Percentiles rank a stretch among this genome's conserved stretches.
phyloP scores from a whole-genome alignment of 2,113 vertebrate genomes.

The Hemibagrus wyckioides region DNA sequence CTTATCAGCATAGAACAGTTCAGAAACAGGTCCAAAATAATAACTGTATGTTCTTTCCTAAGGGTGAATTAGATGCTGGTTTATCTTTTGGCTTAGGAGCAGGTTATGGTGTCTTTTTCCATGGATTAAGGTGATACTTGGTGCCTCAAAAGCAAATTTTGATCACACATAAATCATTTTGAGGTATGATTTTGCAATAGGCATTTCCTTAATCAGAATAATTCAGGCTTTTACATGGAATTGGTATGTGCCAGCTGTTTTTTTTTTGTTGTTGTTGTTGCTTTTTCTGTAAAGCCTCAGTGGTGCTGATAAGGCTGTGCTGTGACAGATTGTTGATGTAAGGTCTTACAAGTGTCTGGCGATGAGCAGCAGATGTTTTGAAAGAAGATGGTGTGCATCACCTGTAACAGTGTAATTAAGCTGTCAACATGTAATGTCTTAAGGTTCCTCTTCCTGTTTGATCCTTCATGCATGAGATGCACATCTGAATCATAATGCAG shows the following conservation, averaged over 20 bases:
- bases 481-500: conserved; percentile 38
- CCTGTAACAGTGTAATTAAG: conserved; percentile 55
- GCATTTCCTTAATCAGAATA: not conserved
- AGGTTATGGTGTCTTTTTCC: not conserved
- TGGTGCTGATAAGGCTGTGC: conserved; percentile 6
- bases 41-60: not conserved
- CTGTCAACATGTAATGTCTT: conserved; percentile 53
- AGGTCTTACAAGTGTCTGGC: conserved; percentile 34
- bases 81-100: not conserved
- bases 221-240: not conserved
- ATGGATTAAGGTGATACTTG: not conserved
- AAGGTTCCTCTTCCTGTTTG: conserved; percentile 44
- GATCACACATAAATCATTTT: not conserved
- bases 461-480: conserved; percentile 45
- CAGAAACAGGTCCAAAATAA: not conserved
- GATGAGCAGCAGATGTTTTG: conserved; percentile 48
- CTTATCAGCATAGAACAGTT: conserved; percentile 6
- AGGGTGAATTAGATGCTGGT: not conserved
- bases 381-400: conserved; percentile 48
- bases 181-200: not conserved
- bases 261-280: no score
- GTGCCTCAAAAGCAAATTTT: not conserved
- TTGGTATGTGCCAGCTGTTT: conserved; percentile 15
- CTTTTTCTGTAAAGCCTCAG: conserved; percentile 12
- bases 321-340: conserved; percentile 40